Conservation (phyloP, 2,888 invertebrate species). For the Andrena camellia region DNA sequence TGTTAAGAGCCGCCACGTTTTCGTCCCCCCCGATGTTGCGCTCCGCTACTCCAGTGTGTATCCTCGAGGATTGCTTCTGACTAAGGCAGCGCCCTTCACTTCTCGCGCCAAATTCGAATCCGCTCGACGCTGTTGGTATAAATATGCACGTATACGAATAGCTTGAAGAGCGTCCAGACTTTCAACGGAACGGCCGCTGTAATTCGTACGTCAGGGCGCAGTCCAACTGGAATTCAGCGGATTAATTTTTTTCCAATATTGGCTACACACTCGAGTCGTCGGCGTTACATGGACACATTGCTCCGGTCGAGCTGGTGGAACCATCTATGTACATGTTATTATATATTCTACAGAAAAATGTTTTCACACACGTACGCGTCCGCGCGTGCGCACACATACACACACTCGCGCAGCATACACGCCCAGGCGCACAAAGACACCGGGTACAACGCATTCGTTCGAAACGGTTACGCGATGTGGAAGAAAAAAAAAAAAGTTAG, state of each 20-base stretch:
- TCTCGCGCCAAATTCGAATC: not conserved
- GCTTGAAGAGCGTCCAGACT: not conserved
- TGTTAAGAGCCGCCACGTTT: conserved; percentile 76
- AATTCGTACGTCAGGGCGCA: not conserved
- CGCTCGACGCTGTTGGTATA: not conserved
- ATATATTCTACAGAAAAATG: conserved; percentile 48
- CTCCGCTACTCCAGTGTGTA: conserved; percentile 60
- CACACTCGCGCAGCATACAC: conserved; percentile 27
- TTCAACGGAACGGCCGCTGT: not conserved
- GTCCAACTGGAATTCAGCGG: conserved; percentile 10
- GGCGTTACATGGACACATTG: conserved; percentile 69
- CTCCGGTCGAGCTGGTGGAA: conserved; percentile 69
- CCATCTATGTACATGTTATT: conserved; percentile 53
- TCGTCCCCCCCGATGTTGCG: conserved; percentile 57
- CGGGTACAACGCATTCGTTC: conserved; percentile 70
- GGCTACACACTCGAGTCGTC: conserved; percentile 66
- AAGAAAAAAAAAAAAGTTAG: conserved; percentile 85
- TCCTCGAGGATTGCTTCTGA: not conserved
- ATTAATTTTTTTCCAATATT: conserved; percentile 27
- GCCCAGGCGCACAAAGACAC: conserved; percentile 67
- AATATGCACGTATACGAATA: not conserved
- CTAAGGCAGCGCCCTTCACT: not conserved
- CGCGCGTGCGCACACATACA: conserved; percentile 34
- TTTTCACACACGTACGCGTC: conserved; percentile 30
- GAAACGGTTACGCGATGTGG: conserved; percentile 85